A percentile compares a stretch with the other conserved stretches of the same genome.
These are phyloP conservation scores for Phyllopteryx taeniolatus DNA, from an alignment of 2,113 vertebrate species.

Conservation along the genomic window DNA sequence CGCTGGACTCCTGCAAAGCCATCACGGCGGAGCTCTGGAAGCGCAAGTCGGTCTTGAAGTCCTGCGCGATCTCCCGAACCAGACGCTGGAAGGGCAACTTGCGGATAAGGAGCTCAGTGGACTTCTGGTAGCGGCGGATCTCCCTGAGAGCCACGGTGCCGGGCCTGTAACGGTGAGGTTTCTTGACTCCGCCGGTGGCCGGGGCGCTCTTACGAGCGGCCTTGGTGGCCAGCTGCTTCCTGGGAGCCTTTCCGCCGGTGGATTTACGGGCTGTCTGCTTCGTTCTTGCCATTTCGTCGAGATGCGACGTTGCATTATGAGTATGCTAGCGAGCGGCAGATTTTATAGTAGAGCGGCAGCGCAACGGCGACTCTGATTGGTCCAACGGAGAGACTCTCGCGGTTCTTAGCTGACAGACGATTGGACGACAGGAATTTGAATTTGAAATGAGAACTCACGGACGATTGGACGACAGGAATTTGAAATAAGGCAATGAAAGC, in stretches of 20 bases:
- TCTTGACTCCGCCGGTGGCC: constrained; percentile 56
- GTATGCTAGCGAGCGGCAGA: accelerated
- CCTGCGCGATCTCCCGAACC: constrained; percentile 57
- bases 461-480: not conserved
- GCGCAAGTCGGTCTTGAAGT: constrained; percentile 60
- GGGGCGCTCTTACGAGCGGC: constrained; percentile 54
- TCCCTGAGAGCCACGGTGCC: constrained; percentile 57
- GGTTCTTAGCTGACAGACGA: not conserved
- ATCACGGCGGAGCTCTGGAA: constrained; percentile 64
- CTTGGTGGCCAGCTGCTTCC: constrained; percentile 55
- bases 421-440: not conserved
- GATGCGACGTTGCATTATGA: accelerated
- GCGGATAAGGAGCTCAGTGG: constrained; percentile 57
- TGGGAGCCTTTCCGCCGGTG: constrained; percentile 47
- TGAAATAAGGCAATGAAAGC: not conserved
- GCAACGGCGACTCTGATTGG: not conserved
- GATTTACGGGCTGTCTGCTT: constrained; percentile 52
- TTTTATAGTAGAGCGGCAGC: not conserved
- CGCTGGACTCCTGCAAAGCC: constrained; percentile 74
- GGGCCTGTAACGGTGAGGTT: constrained; percentile 59
- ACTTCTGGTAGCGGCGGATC: constrained; percentile 61
- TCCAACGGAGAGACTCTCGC: not conserved
- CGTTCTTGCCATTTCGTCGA: constrained; percentile 32
- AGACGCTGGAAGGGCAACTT: constrained; percentile 59
- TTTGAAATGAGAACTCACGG: not conserved